Evolutionary conservation across 2,797 vertebrate genomes (phyloP).

Genomic region (Sebastes hubbsi): DNA sequence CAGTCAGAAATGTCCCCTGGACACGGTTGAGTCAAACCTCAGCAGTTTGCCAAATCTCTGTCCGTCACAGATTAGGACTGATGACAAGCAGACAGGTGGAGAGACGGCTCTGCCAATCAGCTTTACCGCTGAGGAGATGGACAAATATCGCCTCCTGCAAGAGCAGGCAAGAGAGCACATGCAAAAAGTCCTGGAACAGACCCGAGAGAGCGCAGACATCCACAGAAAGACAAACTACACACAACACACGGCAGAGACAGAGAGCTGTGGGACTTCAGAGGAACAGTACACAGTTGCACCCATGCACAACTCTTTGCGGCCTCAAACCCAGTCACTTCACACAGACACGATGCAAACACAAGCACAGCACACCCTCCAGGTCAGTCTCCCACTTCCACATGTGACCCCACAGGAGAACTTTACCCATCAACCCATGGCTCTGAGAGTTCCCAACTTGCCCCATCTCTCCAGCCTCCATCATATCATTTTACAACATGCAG

Average conservation of each 20-base stretch:
- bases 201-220: conserved; percentile 75
- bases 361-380: conserved; percentile 45
- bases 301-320: conserved; percentile 58
- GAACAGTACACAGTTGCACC: conserved; percentile 43
- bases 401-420: conserved; percentile 60
- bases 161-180: conserved; percentile 96
- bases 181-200: conserved; percentile 91
- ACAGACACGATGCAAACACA: conserved; percentile 56
- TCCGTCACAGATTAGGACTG: conserved; percentile 43
- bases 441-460: conserved; percentile 75
- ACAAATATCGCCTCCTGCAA: conserved; percentile 94
- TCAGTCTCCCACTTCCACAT: conserved; percentile 51
- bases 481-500: conserved; percentile 85
- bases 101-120: conserved; percentile 87
- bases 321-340: conserved; percentile 43
- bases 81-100: conserved; percentile 72
- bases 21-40: conserved; percentile 69
- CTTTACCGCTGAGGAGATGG: conserved; percentile 95
- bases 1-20: conserved; percentile 52
- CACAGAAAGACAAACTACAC: conserved; percentile 48
- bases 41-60: conserved; percentile 57
- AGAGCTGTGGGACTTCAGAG: conserved; percentile 28
- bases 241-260: conserved; percentile 20
- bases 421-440: conserved; percentile 59
- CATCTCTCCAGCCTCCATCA: conserved; percentile 72